Conservation (phyloP, 1,140 invertebrate genomes). For the Atopsyche davidsoni region DNA sequence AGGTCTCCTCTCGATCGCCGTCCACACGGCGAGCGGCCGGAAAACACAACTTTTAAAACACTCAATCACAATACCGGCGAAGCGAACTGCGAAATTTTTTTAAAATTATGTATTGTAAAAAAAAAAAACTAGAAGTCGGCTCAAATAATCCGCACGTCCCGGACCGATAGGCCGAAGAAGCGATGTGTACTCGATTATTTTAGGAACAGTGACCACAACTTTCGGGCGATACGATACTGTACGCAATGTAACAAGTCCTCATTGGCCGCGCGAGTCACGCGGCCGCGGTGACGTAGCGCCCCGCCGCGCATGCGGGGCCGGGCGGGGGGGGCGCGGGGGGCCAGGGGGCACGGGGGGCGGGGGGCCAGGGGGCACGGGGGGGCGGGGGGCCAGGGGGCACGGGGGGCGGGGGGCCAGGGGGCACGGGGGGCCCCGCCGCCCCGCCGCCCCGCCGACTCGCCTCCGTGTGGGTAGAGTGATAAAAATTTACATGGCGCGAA, state of each 20-base stretch:
- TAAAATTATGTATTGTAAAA: slow-evolving; percentile 2
- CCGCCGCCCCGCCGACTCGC: no score
- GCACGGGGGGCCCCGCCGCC: no score
- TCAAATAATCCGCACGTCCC: slow-evolving; percentile 18
- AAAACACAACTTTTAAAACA: slow-evolving; percentile 36
- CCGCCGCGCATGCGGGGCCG: no score
- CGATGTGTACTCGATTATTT: slow-evolving; percentile 27
- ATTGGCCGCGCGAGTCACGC: slow-evolving; percentile 18
- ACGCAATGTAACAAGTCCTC: slow-evolving; percentile 12
- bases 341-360: no score
- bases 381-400: no score
- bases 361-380: no score
- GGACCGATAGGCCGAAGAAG: slow-evolving; percentile 18
- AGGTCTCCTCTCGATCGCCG: slow-evolving; percentile 46
- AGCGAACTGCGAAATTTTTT: background rate
- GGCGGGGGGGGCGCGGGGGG: no score
- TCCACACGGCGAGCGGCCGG: slow-evolving; percentile 43
- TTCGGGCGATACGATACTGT: slow-evolving; percentile 24
- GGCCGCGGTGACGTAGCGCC: slow-evolving; percentile 17
- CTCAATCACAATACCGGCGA: slow-evolving; percentile 11
- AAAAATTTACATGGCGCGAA: no score
- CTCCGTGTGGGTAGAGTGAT: no score
- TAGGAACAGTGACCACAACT: slow-evolving; percentile 26
- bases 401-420: no score
- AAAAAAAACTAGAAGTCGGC: slow-evolving; percentile 12